phyloP scores from a whole-genome alignment of 1,140 invertebrate genomes.

The Pogonomyrmex californicus region DNA sequence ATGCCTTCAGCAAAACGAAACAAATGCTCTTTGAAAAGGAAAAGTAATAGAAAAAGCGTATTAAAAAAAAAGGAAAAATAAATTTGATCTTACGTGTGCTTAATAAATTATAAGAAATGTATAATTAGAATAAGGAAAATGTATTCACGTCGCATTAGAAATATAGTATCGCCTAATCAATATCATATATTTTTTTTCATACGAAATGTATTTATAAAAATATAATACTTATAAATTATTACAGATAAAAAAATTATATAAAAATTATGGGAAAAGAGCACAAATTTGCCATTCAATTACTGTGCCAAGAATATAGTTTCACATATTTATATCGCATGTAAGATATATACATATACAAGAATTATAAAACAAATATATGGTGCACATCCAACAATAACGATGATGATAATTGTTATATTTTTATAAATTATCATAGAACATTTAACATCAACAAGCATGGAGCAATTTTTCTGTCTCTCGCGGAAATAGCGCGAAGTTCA shows the following conservation, averaged over 20 bases:
- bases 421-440: neutral
- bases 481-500: neutral
- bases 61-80: slow-evolving; percentile 4
- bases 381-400: neutral
- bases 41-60: neutral
- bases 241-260: neutral
- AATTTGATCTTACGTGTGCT: slow-evolving; percentile 28
- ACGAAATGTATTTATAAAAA: neutral
- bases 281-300: neutral
- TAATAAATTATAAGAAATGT: neutral
- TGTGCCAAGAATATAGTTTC: neutral
- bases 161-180: neutral
- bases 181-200: neutral
- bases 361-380: neutral
- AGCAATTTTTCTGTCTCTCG: neutral
- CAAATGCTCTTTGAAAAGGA: slow-evolving; percentile 6
- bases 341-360: slow-evolving; percentile 12
- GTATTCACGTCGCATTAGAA: neutral
- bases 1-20: neutral
- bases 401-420: neutral
- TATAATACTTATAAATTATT: neutral
- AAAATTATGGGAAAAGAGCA: neutral
- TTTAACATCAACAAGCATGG: slow-evolving; percentile 10
- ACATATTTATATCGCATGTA: neutral
- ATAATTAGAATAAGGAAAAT: neutral